Conservation (phyloP, 2,113 vertebrate species). For the Laticauda laticaudata region DNA sequence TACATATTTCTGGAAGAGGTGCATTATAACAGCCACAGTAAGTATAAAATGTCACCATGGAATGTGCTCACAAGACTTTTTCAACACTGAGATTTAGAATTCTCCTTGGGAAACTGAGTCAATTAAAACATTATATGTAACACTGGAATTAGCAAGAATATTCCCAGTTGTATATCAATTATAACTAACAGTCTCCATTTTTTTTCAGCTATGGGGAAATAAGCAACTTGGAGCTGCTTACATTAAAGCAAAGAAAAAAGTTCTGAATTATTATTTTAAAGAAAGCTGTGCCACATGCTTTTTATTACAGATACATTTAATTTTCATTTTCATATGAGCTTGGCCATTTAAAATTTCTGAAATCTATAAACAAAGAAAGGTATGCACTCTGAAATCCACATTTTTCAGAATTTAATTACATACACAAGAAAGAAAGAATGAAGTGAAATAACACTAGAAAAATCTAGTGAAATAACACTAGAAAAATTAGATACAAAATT, state of each 20-base stretch:
- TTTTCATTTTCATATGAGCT: neutral
- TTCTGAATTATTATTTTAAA: neutral
- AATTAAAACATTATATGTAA: neutral
- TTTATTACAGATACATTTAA: neutral
- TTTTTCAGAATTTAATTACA: neutral
- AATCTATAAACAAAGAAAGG: neutral
- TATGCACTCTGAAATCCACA: neutral
- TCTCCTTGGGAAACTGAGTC: neutral
- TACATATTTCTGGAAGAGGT: neutral
- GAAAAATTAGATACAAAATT: neutral
- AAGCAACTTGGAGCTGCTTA: neutral
- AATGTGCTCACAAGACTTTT: neutral
- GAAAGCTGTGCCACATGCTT: neutral
- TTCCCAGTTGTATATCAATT: neutral
- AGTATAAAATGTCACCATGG: neutral
- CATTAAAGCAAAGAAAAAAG: neutral
- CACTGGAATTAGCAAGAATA: neutral
- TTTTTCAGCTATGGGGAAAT: neutral
- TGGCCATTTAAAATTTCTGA: neutral
- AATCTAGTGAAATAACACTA: neutral
- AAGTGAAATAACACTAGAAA: neutral
- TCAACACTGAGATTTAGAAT: neutral
- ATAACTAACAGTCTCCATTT: neutral
- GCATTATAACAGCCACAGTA: neutral
- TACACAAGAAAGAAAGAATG: neutral